phyloP scores from a whole-genome alignment of 2,888 invertebrate species.

The Cenopis cana region DNA sequence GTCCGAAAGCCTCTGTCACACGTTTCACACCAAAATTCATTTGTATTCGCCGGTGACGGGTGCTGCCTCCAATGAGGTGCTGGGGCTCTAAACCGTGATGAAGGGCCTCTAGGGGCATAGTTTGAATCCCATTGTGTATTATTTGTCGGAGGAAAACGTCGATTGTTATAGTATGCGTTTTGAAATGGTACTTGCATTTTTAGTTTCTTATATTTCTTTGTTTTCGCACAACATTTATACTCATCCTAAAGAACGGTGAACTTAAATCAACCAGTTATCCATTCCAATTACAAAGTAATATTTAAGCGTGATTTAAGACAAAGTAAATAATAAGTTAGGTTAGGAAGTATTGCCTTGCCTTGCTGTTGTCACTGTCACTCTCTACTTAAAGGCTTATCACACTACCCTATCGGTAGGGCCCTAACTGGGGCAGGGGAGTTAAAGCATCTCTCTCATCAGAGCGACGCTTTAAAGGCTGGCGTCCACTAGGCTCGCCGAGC shows the following conservation, averaged over 20 bases:
- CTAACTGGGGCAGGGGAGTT: too few species aligned
- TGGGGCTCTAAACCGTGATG: constrained; percentile 17
- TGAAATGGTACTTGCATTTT: constrained; percentile 31
- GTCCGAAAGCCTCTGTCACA: constrained; percentile 91
- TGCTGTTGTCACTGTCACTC: too few species aligned
- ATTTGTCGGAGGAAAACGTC: constrained; percentile 44
- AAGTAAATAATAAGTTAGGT: constrained; percentile 6
- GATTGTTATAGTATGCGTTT: constrained; percentile 32
- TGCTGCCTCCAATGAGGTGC: constrained; percentile 41
- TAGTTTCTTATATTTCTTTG: neutral
- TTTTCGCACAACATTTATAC: neutral
- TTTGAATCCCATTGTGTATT: constrained; percentile 51
- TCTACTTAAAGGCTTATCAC: too few species aligned
- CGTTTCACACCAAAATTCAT: constrained; percentile 88
- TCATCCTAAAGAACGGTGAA: too few species aligned
- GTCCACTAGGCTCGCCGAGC: too few species aligned
- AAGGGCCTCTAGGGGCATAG: constrained; percentile 44
- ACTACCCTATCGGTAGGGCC: too few species aligned
- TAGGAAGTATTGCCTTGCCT: neutral
- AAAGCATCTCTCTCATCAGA: too few species aligned
- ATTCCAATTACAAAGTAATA: neutral
- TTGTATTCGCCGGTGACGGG: constrained; percentile 39
- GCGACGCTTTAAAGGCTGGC: too few species aligned
- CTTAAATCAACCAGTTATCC: neutral
- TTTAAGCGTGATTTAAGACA: neutral